These are phyloP conservation scores for Parauchenoglanis punctatus DNA, from an alignment of 2,797 vertebrate species.

Conservation along the genomic window DNA sequence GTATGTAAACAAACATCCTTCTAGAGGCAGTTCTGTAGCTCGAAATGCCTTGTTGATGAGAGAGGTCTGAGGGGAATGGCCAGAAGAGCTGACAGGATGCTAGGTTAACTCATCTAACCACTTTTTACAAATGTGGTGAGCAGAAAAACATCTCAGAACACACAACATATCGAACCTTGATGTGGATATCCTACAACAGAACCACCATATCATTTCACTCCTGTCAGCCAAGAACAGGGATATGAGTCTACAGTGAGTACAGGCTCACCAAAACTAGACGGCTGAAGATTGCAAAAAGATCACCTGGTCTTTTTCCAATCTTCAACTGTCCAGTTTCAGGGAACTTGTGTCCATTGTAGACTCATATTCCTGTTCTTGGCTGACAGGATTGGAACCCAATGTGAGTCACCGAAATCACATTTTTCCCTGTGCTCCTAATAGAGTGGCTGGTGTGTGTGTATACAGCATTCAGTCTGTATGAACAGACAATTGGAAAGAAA, in stretches of 20 bases:
- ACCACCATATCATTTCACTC: background rate
- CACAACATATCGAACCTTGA: background rate
- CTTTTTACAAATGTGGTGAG: background rate
- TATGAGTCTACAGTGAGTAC: background rate
- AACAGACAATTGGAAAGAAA: background rate
- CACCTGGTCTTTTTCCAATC: background rate
- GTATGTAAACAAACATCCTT: background rate
- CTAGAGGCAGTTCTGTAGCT: background rate
- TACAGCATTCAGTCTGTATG: background rate
- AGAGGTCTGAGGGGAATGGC: background rate
- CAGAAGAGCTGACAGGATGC: background rate
- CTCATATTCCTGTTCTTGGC: background rate
- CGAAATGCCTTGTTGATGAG: too few relatives aligned
- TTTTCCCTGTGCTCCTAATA: background rate
- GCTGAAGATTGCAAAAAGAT: background rate
- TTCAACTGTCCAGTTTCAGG: background rate
- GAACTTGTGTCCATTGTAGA: background rate
- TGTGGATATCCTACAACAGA: background rate
- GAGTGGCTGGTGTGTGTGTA: background rate
- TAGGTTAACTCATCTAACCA: background rate
- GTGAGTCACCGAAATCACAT: background rate
- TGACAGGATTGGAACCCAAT: background rate
- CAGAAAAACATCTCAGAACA: background rate
- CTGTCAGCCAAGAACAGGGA: background rate
- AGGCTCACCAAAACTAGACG: background rate